Conservation (phyloP, 1,140 invertebrate species). For the Drosophila guanche region DNA sequence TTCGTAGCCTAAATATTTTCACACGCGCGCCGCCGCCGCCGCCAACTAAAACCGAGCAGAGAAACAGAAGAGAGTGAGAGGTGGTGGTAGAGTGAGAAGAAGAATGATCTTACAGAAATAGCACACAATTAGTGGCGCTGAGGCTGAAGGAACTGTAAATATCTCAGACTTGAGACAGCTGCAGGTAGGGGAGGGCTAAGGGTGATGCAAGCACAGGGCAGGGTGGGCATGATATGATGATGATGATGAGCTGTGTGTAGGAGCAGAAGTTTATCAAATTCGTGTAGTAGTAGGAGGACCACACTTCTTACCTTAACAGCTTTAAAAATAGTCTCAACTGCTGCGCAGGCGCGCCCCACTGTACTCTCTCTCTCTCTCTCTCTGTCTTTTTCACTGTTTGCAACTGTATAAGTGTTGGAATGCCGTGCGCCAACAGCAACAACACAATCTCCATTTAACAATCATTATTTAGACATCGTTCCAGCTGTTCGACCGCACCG, state of each 20-base stretch:
- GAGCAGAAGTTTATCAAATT: slow-evolving; percentile 14
- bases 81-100: too few relatives aligned
- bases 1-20: slow-evolving; percentile 73
- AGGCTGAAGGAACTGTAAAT: slow-evolving; percentile 58
- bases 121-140: slow-evolving; percentile 73
- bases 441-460: slow-evolving; percentile 78
- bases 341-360: slow-evolving; percentile 71
- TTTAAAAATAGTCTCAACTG: slow-evolving; percentile 61
- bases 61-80: slow-evolving; percentile 14
- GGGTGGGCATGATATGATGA: background rate
- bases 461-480: slow-evolving; percentile 82
- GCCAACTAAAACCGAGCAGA: slow-evolving; percentile 50
- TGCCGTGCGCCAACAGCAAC: slow-evolving; percentile 29
- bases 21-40: slow-evolving; percentile 61
- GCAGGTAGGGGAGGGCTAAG: slow-evolving; percentile 19
- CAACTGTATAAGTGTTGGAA: slow-evolving; percentile 19
- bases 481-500: slow-evolving; percentile 60
- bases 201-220: too few relatives aligned
- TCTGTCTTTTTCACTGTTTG: background rate
- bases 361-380: slow-evolving; percentile 17
- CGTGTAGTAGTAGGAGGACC: background rate
- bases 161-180: slow-evolving; percentile 58
- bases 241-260: too few relatives aligned
- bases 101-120: slow-evolving; percentile 53
- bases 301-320: slow-evolving; percentile 33